These are phyloP conservation scores for Enteromius paludinosus DNA, from an alignment of 2,797 vertebrate species.

Conservation along the genomic window DNA sequence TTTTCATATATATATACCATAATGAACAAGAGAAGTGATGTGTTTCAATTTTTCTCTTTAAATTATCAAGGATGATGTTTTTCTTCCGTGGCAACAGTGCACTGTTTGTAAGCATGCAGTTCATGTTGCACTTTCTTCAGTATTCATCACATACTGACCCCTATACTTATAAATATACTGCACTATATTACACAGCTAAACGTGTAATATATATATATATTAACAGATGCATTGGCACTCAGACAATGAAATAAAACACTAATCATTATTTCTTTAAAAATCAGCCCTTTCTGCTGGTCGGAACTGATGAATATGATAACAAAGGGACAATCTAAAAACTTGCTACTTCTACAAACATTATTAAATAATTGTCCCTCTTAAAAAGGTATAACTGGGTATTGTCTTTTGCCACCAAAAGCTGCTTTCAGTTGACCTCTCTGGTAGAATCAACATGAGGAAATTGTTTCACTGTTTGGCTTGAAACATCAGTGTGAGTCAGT, in stretches of 20 bases:
- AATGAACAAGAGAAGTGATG: neutral
- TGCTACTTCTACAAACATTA: neutral
- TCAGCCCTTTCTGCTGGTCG: slow-evolving; percentile 26
- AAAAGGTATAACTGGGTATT: neutral
- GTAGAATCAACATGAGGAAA: slow-evolving; percentile 12
- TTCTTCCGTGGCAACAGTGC: slow-evolving; percentile 3
- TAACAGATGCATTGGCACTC: slow-evolving; percentile 8
- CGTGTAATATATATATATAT: neutral
- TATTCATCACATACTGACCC: neutral
- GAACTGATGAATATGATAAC: neutral
- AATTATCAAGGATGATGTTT: neutral
- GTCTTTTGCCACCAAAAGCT: neutral
- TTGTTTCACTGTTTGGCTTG: neutral
- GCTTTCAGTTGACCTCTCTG: slow-evolving; percentile 17
- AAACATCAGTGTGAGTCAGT: slow-evolving; percentile 4
- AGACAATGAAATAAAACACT: slow-evolving; percentile 22
- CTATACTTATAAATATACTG: slow-evolving; percentile 11
- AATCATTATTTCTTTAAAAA: slow-evolving; percentile 5
- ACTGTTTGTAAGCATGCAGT: slow-evolving; percentile 31
- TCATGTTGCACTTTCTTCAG: slow-evolving; percentile 18
- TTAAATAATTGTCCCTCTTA: neutral
- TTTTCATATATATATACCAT: neutral
- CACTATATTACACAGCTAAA: slow-evolving; percentile 24
- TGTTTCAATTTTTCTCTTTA: neutral
- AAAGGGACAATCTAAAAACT: neutral